Evolutionary conservation across 2,113 vertebrate species (phyloP).

Genomic region (Boulengeromyrus knoepffleri): DNA sequence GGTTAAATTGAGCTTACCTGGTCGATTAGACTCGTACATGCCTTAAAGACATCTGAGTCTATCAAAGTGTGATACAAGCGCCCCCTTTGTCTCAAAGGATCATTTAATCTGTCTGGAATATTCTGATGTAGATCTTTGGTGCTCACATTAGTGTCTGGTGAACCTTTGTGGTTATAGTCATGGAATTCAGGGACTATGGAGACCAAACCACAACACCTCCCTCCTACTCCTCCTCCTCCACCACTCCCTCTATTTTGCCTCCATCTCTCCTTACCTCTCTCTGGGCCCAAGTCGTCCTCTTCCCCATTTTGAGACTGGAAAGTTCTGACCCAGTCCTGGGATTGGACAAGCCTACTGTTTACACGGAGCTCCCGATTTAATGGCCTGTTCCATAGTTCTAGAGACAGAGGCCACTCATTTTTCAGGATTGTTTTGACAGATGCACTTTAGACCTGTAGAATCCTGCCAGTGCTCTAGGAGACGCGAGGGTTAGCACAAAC

Average conservation of each 20-base stretch:
- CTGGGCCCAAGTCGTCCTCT: background rate
- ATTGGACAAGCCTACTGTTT: background rate
- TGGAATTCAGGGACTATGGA: background rate
- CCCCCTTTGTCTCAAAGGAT: background rate
- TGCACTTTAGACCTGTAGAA: background rate
- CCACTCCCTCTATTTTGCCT: background rate
- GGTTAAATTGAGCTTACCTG: background rate
- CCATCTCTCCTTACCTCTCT: background rate
- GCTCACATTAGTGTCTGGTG: background rate
- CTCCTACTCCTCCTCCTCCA: background rate
- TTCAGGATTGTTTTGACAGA: background rate
- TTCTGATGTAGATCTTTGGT: background rate
- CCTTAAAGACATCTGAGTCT: background rate
- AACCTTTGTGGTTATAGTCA: background rate
- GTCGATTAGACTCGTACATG: background rate
- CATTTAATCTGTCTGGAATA: background rate
- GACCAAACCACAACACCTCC: background rate
- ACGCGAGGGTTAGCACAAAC: background rate
- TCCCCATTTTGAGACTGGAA: background rate
- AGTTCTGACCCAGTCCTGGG: background rate
- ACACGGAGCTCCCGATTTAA: background rate
- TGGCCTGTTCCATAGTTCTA: background rate
- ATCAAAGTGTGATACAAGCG: background rate
- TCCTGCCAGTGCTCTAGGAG: background rate
- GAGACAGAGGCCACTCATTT: background rate